Evolutionary conservation across 2,888 invertebrate species (phyloP).

Genomic region (Matsumyia berberina): DNA sequence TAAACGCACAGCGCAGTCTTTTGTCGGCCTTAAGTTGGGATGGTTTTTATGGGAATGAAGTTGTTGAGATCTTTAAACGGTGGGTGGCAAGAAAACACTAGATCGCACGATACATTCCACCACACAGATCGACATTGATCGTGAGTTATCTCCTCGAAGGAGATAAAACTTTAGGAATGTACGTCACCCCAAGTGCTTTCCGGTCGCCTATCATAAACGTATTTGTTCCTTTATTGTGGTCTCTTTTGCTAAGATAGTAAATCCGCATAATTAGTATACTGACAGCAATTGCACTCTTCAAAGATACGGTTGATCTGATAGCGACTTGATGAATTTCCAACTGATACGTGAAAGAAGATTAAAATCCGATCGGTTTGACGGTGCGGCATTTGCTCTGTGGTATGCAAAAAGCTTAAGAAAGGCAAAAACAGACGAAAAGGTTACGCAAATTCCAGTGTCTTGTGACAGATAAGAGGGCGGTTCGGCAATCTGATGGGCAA

Average conservation of each 20-base stretch:
- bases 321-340: conserved; percentile 16
- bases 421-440: background rate
- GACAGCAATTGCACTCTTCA: conserved; percentile 11
- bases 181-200: background rate
- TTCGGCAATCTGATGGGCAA: no score
- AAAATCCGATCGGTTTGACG: background rate
- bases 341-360: conserved; percentile 1
- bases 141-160: background rate
- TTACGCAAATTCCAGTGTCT: no score
- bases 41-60: conserved; percentile 53
- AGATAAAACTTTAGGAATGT: background rate
- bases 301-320: background rate
- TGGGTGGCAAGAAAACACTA: conserved; percentile 31
- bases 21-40: conserved; percentile 45
- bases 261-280: background rate
- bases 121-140: background rate
- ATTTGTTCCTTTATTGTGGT: background rate
- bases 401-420: background rate
- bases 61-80: conserved; percentile 34
- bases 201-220: background rate
- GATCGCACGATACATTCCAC: no score
- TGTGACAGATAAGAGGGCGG: no score
- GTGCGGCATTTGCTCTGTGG: background rate
- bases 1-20: conserved; percentile 38
- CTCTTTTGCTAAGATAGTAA: conserved; percentile 5